Base-by-base conservation (phyloP, 2,113 vertebrate genomes). In the Leptocoma aspasia region DNA sequence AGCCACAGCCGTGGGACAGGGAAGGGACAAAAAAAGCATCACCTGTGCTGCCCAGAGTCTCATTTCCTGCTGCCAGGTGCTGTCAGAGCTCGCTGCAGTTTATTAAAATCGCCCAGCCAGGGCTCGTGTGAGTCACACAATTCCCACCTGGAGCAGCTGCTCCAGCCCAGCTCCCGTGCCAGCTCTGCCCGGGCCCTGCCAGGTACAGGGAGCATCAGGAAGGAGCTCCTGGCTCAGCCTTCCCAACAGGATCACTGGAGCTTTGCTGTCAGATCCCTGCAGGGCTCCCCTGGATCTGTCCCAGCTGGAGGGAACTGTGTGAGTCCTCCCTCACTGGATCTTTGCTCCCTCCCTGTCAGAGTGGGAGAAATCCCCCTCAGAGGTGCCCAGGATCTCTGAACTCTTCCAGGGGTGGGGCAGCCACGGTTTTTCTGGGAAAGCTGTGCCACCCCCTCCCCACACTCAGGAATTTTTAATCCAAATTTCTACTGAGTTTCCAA, bases 161-260 rank as follows among this genome's bases (percentile, higher is more conserved):
- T 57, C 64, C 53, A 11, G 27, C 64, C 53, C 35, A 7, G 53
- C 64, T 4, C 52, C 2, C 2, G 13, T 49, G 64, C 53, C 79
- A 59, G 64, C 64, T 14, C 23, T 28, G 65, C 42, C 42, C 4
- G 2, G 18, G 35, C 53, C 65, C 65, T 50, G 64, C 54, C 10
- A 0, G 54, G 44, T 24, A 4, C 65, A 3, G 19, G 26, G 26
- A 42, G 65, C 45, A 13, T 4, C 80, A 16, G 66, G 44, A 18
- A 7, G 35, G 31, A 35, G 66, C 54, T 30, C 15, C 45, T 30
- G 54, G 20, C 65, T 30, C 65, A 15, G 64, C 54, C 13, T 20
- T 15, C 56, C 54, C 44, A 1, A 1, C 31, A 2, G 24, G 11
- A n/a, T 33, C 41, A 1, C 0, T 33, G 42, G 17, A 5, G 23